Conservation (phyloP, 2,888 invertebrate genomes). For the Netelia virgata region DNA sequence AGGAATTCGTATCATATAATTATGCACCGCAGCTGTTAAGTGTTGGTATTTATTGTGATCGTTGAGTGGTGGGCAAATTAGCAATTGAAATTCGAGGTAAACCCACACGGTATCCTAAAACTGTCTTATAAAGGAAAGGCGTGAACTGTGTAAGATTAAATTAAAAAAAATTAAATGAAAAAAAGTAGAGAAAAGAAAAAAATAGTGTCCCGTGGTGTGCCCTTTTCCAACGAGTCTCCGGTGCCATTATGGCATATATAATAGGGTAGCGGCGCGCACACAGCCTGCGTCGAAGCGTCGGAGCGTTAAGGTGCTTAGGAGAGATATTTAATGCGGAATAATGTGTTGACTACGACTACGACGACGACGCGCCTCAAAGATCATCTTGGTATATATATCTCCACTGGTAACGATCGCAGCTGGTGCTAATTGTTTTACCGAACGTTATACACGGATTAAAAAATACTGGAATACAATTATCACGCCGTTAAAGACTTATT, state of each 20-base stretch:
- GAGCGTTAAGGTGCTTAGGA: constrained; percentile 65
- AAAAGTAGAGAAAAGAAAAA: constrained; percentile 1
- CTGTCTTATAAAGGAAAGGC: constrained; percentile 60
- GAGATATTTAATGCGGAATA: constrained; percentile 47
- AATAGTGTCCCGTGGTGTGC: constrained; percentile 48
- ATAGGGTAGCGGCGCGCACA: constrained; percentile 20
- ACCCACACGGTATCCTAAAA: constrained; percentile 47
- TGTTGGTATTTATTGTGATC: constrained; percentile 71
- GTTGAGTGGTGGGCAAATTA: constrained; percentile 68
- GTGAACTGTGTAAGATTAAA: constrained; percentile 67
- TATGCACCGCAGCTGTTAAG: constrained; percentile 62
- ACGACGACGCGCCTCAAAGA: constrained; percentile 38
- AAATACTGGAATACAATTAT: neutral
- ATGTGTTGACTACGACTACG: constrained; percentile 33
- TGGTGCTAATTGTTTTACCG: constrained; percentile 47
- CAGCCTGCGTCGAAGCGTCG: constrained; percentile 65
- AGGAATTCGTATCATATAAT: constrained; percentile 51
- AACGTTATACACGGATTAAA: constrained; percentile 20
- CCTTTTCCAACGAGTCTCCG: constrained; percentile 61
- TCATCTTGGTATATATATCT: constrained; percentile 48
- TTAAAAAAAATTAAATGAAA: constrained; percentile 40
- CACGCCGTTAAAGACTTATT: neutral
- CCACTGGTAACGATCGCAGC: constrained; percentile 22
- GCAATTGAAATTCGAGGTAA: constrained; percentile 72
- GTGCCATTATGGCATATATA: constrained; percentile 60